A percentile compares a stretch with the other conserved stretches of the same genome.
Evolutionary conservation across 2,888 invertebrate species (phyloP).

Genomic region (Barypeithes pellucidus): DNA sequence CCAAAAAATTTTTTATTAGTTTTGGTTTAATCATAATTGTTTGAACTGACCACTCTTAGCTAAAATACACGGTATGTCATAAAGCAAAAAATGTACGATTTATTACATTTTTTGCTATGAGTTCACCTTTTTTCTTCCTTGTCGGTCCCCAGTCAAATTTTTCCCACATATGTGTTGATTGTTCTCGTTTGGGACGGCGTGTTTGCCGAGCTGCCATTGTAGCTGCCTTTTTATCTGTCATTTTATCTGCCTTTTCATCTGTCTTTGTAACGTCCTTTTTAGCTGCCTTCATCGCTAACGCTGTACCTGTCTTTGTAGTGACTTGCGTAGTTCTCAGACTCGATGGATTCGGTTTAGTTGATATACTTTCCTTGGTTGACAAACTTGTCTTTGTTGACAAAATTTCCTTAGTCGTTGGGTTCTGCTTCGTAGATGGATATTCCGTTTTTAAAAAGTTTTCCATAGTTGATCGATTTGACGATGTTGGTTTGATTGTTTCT

Average conservation of each 20-base stretch:
- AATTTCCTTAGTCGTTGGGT: neutral
- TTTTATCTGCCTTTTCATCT: too few relatives aligned
- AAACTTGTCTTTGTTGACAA: neutral
- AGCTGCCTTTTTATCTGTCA: too few relatives aligned
- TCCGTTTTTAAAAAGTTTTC: too few relatives aligned
- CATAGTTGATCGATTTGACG: too few relatives aligned
- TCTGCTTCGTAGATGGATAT: neutral
- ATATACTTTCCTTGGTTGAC: neutral
- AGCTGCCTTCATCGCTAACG: too few relatives aligned
- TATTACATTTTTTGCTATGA: constrained; percentile 19
- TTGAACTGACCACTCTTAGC: too few relatives aligned
- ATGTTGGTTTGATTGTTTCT: neutral
- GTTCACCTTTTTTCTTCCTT: constrained; percentile 28
- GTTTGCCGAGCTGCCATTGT: neutral
- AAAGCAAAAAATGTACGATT: neutral
- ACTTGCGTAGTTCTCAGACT: neutral
- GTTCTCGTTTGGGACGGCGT: constrained; percentile 5
- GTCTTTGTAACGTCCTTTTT: too few relatives aligned
- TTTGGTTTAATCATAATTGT: too few relatives aligned
- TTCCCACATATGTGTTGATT: constrained; percentile 28
- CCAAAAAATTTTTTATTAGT: too few relatives aligned
- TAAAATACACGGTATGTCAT: neutral
- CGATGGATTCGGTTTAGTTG: neutral
- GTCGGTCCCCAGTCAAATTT: constrained; percentile 28
- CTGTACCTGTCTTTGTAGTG: neutral